These are phyloP conservation scores for Apocheima hispidaria DNA, from an alignment of 2,888 invertebrate species.

Conservation along the genomic window DNA sequence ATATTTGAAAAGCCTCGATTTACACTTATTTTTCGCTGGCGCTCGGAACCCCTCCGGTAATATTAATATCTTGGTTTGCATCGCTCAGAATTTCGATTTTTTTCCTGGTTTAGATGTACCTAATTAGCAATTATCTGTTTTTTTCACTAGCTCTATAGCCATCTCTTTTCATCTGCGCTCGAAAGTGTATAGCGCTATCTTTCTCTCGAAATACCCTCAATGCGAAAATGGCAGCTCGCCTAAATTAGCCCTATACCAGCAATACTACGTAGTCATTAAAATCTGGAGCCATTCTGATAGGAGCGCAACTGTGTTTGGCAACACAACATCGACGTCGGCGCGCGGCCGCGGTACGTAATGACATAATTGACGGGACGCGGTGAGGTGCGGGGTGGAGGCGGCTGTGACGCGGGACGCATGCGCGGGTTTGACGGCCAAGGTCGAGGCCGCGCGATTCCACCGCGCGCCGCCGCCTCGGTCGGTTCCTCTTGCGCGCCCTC, in stretches of 20 bases:
- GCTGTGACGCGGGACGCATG: constrained; percentile 77
- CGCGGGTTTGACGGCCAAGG: constrained; percentile 86
- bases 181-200: too few relatives aligned
- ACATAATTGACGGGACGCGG: constrained; percentile 78
- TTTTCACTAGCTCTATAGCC: too few relatives aligned
- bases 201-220: constrained; percentile 3
- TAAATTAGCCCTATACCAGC: constrained; percentile 24
- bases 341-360: constrained; percentile 75
- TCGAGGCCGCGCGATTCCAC: constrained; percentile 84
- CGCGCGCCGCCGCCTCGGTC: constrained; percentile 82
- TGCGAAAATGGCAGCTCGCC: constrained; percentile 31
- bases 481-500: constrained; percentile 73
- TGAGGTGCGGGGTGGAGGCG: constrained; percentile 53
- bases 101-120: too few relatives aligned
- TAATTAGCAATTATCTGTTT: too few relatives aligned
- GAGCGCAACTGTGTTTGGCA: constrained; percentile 78
- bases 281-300: constrained; percentile 54
- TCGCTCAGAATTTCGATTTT: too few relatives aligned
- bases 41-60: too few relatives aligned
- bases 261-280: constrained; percentile 49
- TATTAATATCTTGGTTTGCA: too few relatives aligned
- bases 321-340: constrained; percentile 60
- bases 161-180: constrained; percentile 5
- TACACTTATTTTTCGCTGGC: too few relatives aligned
- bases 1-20: too few relatives aligned